phyloP scores from a whole-genome alignment of 2,113 vertebrate species.

The Sus scrofa region DNA sequence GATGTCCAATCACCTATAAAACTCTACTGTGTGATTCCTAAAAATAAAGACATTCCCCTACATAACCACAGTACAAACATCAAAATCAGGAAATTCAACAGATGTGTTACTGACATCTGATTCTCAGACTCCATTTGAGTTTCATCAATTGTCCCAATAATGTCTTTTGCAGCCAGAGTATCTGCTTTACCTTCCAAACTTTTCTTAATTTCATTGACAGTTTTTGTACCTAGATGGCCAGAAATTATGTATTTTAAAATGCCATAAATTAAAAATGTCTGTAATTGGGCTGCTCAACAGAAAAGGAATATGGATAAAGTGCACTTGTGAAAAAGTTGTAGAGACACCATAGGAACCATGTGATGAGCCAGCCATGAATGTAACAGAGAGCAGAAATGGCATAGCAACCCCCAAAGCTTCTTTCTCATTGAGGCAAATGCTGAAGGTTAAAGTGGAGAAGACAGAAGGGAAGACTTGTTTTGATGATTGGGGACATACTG shows the following conservation, averaged over 20 bases:
- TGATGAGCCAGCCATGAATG: neutral
- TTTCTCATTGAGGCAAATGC: neutral
- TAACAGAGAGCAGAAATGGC: neutral
- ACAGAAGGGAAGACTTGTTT: neutral
- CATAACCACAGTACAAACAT: no score
- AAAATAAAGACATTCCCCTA: no score
- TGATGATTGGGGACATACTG: neutral
- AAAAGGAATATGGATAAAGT: neutral
- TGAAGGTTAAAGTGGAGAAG: neutral
- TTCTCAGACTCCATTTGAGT: no score
- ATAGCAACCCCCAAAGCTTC: neutral
- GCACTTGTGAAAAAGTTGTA: neutral
- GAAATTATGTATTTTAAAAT: constrained; percentile 19
- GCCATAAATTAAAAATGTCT: neutral
- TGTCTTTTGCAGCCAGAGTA: no score
- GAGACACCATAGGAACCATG: neutral
- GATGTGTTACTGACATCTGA: no score
- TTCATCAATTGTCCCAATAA: no score
- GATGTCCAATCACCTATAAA: no score
- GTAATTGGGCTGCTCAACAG: neutral
- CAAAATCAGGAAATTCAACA: no score
- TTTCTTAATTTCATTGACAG: neutral
- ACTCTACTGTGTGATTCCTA: no score
- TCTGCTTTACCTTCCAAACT: neutral
- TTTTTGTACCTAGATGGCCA: neutral